phyloP scores from a whole-genome alignment of 2,888 invertebrate genomes.

The Leptinotarsa haldemani region DNA sequence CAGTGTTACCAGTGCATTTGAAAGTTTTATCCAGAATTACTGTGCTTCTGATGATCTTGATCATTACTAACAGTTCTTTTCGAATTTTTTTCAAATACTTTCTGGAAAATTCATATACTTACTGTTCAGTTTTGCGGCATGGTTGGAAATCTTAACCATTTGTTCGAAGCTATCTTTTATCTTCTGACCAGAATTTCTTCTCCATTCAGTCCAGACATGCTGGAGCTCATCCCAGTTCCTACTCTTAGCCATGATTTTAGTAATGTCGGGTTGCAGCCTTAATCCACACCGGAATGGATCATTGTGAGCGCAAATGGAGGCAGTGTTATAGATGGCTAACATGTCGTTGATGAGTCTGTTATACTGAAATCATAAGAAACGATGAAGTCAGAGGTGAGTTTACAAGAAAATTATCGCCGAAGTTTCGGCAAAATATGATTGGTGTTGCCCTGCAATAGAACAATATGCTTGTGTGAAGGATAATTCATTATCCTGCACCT shows the following conservation, averaged over 20 bases:
- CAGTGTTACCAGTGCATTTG: no score
- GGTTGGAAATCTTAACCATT: conserved; percentile 81
- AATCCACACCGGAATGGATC: conserved; percentile 86
- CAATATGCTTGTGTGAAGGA: no score
- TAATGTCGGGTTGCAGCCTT: conserved; percentile 82
- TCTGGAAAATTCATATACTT: conserved; percentile 58
- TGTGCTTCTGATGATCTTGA: no score
- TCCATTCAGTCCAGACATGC: conserved; percentile 91
- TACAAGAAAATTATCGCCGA: no score
- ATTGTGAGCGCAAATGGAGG: conserved; percentile 86
- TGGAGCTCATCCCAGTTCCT: conserved; percentile 90
- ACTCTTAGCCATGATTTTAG: conserved; percentile 81
- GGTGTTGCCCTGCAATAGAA: no score
- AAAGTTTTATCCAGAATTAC: no score
- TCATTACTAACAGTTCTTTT: no score
- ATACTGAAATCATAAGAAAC: conserved; percentile 72
- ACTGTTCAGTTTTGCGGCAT: conserved; percentile 86
- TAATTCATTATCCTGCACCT: no score
- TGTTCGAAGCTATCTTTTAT: conserved; percentile 85
- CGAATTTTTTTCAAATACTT: no score
- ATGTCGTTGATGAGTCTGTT: conserved; percentile 89
- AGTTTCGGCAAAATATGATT: no score
- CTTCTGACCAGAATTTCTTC: conserved; percentile 84
- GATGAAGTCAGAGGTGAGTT: no score
- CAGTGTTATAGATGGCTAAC: conserved; percentile 87